Evolutionary conservation across 2,888 invertebrate genomes (phyloP), one percentile per base, ranked within the genome.

Genomic region (Ormyrus nitidulus): DNA sequence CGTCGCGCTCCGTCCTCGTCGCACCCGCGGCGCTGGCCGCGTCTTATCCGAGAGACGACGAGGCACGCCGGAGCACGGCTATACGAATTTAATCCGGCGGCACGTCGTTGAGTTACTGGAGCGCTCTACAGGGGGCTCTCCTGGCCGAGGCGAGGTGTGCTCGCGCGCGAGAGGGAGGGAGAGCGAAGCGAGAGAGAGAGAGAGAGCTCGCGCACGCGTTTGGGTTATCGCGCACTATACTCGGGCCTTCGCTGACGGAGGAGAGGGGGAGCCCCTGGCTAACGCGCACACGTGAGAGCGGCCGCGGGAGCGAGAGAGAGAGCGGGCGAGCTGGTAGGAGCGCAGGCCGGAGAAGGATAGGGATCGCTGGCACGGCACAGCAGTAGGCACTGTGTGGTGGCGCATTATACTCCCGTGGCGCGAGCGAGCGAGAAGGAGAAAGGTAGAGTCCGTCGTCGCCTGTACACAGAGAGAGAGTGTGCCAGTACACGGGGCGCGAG

Each of bases 401-500:
- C 79, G 79, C 75, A 74, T 79, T 79, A 75, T 75, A 74, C 70
- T 75, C 59, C 70, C 48, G 68, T 61, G 80, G 70, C 79, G 81
- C 74, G 80, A 69, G 77, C 80, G 84, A 79, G 82, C 83, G 89
- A 78, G 62, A 62, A 64, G 53, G 79, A 79, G 81, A 77, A 81
- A 80, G 82, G 68, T 71, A 75, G 82, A 83, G 69, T 61, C 75
- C 48, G 54, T 54, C 73, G 44, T 44, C 44, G 64, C 48, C 65
- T 54, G 61, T 76, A 69, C 66, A 53, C 46, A 71, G 44, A 85
- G 89, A 89, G 89, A 87, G 84, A 84, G 90, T 86, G 89, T 90
- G 91, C 89, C 89, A 91, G 91, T 91, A 92, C 92, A 92, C 91
- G 89, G 89, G 89, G 89, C 89, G 89, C 89, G 92, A 92, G 92